These are phyloP conservation scores for Pristionchus japonicus DNA, from an alignment of 2,888 invertebrate species.

Conservation along the genomic window DNA sequence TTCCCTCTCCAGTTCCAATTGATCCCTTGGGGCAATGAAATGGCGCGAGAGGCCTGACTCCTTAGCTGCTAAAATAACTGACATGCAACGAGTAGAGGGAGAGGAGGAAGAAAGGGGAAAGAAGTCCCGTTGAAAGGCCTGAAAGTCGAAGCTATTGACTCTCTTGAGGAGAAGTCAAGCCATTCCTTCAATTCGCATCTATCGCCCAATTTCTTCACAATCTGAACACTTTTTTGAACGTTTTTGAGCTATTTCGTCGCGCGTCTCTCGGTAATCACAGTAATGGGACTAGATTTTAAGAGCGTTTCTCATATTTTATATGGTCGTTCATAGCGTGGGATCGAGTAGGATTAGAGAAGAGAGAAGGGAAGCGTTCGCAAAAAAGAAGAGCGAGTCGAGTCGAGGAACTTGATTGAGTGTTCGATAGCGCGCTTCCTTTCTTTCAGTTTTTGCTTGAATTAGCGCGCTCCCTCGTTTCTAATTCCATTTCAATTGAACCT, in stretches of 20 bases:
- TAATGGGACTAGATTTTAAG: not conserved
- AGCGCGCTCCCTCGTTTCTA: not conserved
- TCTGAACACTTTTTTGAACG: not conserved
- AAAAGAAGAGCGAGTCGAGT: not conserved
- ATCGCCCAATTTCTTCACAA: not conserved
- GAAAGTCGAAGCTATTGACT: conserved; percentile 34
- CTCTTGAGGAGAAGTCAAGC: not conserved
- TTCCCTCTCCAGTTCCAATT: not conserved
- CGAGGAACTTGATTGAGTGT: not conserved
- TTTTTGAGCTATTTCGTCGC: not conserved
- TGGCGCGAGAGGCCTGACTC: not conserved
- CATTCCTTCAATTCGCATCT: not conserved
- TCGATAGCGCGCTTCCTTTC: conserved; percentile 6
- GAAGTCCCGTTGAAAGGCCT: conserved; percentile 30
- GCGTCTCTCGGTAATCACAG: not conserved
- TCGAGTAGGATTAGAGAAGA: not conserved
- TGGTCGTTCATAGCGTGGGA: not conserved
- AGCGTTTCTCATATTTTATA: not conserved
- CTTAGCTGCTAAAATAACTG: conserved; percentile 36
- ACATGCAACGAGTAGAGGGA: conserved; percentile 21
- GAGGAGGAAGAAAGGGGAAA: not conserved
- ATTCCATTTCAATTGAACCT: not conserved
- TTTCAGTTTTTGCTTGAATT: not conserved
- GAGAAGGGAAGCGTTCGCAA: conserved; percentile 1
- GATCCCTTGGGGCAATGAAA: conserved; percentile 13